Evolutionary conservation across 2,888 invertebrate species (phyloP).

Genomic region (Cataglyphis rosenhaueri): DNA sequence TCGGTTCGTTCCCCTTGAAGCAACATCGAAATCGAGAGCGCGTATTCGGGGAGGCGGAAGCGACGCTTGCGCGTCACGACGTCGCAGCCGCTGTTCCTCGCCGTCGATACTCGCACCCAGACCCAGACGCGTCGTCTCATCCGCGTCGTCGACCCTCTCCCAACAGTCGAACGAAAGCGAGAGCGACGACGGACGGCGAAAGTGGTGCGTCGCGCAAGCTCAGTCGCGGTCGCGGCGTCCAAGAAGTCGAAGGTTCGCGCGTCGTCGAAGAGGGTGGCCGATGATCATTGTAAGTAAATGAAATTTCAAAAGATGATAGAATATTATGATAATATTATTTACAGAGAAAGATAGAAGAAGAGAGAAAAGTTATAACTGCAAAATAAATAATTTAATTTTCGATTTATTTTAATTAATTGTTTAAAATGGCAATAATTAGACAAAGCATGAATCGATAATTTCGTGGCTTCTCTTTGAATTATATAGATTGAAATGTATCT

Average conservation of each 20-base stretch:
- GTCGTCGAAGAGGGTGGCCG: not conserved
- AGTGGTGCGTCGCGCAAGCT: constrained; percentile 69
- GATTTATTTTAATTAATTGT: not conserved
- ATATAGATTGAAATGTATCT: not conserved
- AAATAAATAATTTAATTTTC: not conserved
- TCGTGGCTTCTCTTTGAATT: not conserved
- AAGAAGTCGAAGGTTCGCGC: constrained; percentile 1
- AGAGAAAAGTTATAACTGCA: not conserved
- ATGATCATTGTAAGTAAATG: constrained; percentile 7
- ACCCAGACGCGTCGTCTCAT: constrained; percentile 25
- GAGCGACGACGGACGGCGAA: constrained; percentile 68
- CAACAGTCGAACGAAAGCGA: constrained; percentile 73
- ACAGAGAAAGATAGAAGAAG: not conserved
- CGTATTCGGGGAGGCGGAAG: constrained; percentile 9
- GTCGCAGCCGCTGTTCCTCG: constrained; percentile 13
- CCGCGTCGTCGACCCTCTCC: constrained; percentile 69
- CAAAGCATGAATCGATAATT: not conserved
- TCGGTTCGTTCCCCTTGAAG: constrained; percentile 43
- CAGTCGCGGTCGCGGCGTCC: constrained; percentile 28
- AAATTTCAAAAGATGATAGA: not conserved
- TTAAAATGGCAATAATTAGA: not conserved
- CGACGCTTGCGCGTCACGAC: constrained; percentile 60
- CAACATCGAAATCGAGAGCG: not conserved
- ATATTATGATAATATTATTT: not conserved
- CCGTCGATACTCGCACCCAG: constrained; percentile 36